Evolutionary conservation across 1,140 invertebrate genomes (phyloP).

Genomic region (Pogonus chalceus): DNA sequence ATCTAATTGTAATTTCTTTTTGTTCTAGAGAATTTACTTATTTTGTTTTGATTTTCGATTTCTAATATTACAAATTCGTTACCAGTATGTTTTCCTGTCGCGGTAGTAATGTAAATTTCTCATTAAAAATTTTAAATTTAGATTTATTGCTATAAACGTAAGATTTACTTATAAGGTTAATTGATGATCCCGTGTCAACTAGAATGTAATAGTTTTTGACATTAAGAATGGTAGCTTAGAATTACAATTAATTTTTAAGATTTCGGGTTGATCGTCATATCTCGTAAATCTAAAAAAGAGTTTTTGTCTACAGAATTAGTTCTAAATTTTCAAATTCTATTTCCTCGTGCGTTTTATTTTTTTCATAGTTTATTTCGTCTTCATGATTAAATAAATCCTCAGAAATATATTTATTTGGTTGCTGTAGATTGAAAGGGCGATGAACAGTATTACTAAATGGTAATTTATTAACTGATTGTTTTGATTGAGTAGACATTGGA

Average conservation of each 20-base stretch:
- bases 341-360: background rate
- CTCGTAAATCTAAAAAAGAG: background rate
- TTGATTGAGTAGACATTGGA: background rate
- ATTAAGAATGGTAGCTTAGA: background rate
- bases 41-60: background rate
- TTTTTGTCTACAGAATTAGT: background rate
- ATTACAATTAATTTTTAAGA: background rate
- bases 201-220: background rate
- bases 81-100: background rate
- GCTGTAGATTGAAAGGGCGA: background rate
- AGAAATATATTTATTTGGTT: background rate
- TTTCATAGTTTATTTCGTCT: background rate
- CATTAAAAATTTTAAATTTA: background rate
- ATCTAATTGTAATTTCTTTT: constrained; percentile 11
- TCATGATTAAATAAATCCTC: background rate
- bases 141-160: background rate
- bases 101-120: background rate
- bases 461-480: background rate
- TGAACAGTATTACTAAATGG: background rate
- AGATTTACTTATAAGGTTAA: background rate
- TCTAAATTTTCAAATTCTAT: background rate
- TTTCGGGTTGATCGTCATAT: background rate
- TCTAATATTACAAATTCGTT: background rate
- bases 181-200: background rate
- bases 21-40: background rate